A percentile compares a stretch with the other conserved stretches of the same genome.
phyloP scores from a whole-genome alignment of 2,888 invertebrate genomes.

The Polyommatus icarus region DNA sequence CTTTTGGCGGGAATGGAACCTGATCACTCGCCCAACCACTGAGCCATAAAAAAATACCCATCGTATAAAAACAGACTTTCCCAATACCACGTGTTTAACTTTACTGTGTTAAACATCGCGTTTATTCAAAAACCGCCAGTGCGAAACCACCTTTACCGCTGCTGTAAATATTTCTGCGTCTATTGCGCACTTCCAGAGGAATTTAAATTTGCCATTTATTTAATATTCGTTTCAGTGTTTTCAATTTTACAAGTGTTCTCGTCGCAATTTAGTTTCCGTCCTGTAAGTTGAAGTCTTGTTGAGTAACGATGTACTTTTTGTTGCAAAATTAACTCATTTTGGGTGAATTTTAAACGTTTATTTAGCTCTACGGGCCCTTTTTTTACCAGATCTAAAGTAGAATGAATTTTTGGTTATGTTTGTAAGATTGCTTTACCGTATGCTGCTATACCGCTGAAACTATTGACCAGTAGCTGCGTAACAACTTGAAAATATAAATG shows the following conservation, averaged over 20 bases:
- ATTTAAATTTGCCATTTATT: slow-evolving; percentile 38
- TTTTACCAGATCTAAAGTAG: background rate
- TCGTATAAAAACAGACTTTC: too few species aligned
- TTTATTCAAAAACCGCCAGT: background rate
- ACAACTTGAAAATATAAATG: too few species aligned
- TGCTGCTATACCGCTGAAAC: too few species aligned
- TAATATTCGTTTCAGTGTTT: slow-evolving; percentile 39
- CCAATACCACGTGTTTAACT: background rate
- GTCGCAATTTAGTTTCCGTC: slow-evolving; percentile 21
- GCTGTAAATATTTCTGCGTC: slow-evolving; percentile 38
- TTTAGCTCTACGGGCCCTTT: background rate
- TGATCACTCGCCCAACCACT: too few species aligned
- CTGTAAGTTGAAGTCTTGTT: slow-evolving; percentile 32
- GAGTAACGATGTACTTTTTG: slow-evolving; percentile 12
- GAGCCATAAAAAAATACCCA: too few species aligned
- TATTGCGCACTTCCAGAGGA: slow-evolving; percentile 36
- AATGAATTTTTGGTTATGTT: background rate
- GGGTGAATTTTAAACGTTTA: background rate
- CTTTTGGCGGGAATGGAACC: too few species aligned
- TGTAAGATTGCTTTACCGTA: too few species aligned
- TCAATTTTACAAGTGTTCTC: slow-evolving; percentile 37
- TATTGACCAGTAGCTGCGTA: too few species aligned
- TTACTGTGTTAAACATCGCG: background rate
- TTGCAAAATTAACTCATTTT: slow-evolving; percentile 11
- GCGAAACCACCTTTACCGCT: background rate